Percentiles rank a stretch among this genome's conserved stretches.
Conservation (phyloP, 1,140 invertebrate species). For the Drosophila aff. region DNA sequence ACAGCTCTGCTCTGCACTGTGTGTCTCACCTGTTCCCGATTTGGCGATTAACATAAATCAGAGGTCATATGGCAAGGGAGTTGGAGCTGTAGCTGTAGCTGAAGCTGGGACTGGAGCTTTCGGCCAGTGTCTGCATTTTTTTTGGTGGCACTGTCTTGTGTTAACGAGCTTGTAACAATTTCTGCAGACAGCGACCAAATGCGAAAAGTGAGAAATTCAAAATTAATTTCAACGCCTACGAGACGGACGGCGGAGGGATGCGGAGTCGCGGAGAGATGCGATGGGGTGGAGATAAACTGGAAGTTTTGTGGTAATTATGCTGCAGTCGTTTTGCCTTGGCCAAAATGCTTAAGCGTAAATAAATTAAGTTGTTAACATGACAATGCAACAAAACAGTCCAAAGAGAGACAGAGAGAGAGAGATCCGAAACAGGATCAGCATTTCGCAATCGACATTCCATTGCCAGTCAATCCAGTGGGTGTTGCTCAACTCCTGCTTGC, state of each 20-base stretch:
- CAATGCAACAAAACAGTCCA: conserved; percentile 72
- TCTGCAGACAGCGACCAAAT: conserved; percentile 63
- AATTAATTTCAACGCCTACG: conserved; percentile 83
- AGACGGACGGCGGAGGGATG: conserved; percentile 12
- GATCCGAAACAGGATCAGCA: conserved; percentile 24
- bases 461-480: conserved; percentile 20
- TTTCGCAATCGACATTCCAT: conserved; percentile 25
- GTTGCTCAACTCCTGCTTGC: conserved; percentile 31
- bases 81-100: conserved; percentile 7
- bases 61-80: conserved; percentile 70
- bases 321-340: conserved; percentile 37
- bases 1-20: conserved; percentile 40
- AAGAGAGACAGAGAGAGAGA: neutral
- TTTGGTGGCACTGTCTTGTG: conserved; percentile 77
- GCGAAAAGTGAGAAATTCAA: conserved; percentile 78
- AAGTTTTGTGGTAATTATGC: conserved; percentile 69
- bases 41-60: conserved; percentile 80
- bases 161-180: conserved; percentile 84
- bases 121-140: conserved; percentile 32
- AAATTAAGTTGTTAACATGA: conserved; percentile 84
- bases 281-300: conserved; percentile 30
- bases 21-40: conserved; percentile 58
- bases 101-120: neutral
- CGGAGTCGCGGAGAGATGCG: conserved; percentile 8
- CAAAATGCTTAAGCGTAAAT: conserved; percentile 67